These are phyloP conservation scores for Alca torda DNA, from an alignment of 2,797 vertebrate species.

Conservation along the genomic window DNA sequence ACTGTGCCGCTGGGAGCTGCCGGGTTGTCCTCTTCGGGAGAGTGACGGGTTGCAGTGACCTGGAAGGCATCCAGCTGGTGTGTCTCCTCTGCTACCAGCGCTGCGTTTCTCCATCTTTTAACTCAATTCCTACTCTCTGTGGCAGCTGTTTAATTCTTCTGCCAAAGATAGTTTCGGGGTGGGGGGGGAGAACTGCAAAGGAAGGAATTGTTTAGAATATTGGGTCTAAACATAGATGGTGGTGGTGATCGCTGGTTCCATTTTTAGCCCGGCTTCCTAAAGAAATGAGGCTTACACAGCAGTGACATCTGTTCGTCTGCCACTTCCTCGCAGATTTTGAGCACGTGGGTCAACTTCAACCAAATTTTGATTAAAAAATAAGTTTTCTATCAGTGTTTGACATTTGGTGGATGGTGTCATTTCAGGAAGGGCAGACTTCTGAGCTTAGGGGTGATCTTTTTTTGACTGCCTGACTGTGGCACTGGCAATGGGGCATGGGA, in stretches of 20 bases:
- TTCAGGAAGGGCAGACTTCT: background rate
- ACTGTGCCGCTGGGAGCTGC: background rate
- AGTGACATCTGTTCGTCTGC: background rate
- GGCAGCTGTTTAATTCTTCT: conserved; percentile 38
- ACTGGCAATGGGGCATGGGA: background rate
- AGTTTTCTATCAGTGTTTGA: background rate
- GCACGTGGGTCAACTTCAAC: background rate
- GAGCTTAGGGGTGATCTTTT: background rate
- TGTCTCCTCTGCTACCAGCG: background rate
- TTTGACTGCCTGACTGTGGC: background rate
- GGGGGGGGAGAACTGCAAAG: background rate
- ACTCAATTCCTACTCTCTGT: background rate
- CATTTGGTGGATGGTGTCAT: accelerated
- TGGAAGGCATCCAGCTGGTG: conserved; percentile 43
- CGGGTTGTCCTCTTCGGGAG: background rate
- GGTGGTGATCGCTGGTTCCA: background rate
- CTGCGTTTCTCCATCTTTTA: background rate
- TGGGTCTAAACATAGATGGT: background rate
- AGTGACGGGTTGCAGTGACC: conserved; percentile 4
- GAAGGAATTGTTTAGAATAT: conserved; percentile 14
- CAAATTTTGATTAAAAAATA: background rate
- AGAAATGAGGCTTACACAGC: background rate
- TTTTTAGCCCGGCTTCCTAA: background rate
- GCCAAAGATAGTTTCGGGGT: background rate
- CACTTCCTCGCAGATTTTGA: background rate